phyloP scores from a whole-genome alignment of 2,113 vertebrate genomes.

The Parus major region DNA sequence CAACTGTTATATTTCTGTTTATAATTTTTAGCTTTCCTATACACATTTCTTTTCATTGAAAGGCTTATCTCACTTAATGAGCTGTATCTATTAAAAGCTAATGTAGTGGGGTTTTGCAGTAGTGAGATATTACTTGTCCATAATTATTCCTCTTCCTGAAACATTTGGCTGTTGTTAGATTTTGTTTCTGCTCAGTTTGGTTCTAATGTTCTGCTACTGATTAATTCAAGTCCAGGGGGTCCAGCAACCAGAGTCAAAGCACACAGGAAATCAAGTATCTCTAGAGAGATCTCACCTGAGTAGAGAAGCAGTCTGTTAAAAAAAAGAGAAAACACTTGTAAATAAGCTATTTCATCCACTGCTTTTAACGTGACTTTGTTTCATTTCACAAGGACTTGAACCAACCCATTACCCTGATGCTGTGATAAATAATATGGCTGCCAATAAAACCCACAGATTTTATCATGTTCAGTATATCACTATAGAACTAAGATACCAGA shows the following conservation, averaged over 20 bases:
- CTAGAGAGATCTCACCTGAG: neutral
- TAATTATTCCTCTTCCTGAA: neutral
- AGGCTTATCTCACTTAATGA: neutral
- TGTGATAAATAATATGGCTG: neutral
- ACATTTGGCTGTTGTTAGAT: neutral
- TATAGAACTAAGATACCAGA: neutral
- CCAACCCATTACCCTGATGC: neutral
- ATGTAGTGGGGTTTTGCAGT: neutral
- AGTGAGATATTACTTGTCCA: neutral
- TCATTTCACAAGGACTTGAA: neutral
- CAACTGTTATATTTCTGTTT: neutral
- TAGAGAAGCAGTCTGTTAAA: neutral
- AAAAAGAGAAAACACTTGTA: neutral
- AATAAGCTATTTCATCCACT: neutral
- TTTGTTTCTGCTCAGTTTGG: neutral
- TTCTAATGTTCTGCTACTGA: neutral
- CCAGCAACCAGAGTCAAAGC: neutral
- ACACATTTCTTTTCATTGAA: neutral
- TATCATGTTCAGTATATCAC: neutral
- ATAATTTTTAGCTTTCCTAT: neutral
- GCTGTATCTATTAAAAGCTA: neutral
- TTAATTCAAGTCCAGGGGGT: fast-evolving
- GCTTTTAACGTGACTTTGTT: neutral
- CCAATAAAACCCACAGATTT: neutral
- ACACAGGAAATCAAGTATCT: neutral